A percentile compares a stretch with the other conserved stretches of the same genome.
phyloP scores from a whole-genome alignment of 2,888 invertebrate genomes.

The Polydrusus cervinus region DNA sequence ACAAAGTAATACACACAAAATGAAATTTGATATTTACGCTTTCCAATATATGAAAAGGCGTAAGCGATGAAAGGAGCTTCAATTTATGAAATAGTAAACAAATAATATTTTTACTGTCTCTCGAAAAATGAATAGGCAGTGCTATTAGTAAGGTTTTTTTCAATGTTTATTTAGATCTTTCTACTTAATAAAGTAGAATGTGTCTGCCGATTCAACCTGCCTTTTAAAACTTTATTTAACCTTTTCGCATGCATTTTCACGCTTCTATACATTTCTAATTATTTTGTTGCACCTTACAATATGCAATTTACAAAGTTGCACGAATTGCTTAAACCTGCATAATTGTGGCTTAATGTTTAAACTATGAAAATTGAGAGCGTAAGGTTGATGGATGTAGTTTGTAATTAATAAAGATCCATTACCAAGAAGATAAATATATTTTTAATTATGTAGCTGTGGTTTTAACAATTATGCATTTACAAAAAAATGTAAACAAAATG shows the following conservation, averaged over 20 bases:
- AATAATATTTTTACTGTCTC: no score
- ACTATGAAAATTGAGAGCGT: constrained; percentile 12
- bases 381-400: constrained; percentile 9
- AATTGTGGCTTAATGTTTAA: constrained; percentile 12
- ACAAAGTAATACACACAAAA: no score
- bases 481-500: not conserved
- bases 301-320: constrained; percentile 7
- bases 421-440: not conserved
- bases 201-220: no score
- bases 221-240: no score
- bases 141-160: no score
- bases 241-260: not conserved
- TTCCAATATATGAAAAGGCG: no score
- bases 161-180: no score
- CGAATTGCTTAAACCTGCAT: not conserved
- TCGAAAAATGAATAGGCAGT: no score
- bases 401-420: constrained; percentile 3
- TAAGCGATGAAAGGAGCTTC: no score
- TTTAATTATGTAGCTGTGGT: constrained; percentile 5
- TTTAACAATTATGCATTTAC: not conserved
- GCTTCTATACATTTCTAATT: not conserved
- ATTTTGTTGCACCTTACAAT: not conserved
- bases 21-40: no score
- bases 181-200: no score
- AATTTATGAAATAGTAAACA: no score